Conservation (phyloP, 2,113 vertebrate genomes). For the Condylura cristata region DNA sequence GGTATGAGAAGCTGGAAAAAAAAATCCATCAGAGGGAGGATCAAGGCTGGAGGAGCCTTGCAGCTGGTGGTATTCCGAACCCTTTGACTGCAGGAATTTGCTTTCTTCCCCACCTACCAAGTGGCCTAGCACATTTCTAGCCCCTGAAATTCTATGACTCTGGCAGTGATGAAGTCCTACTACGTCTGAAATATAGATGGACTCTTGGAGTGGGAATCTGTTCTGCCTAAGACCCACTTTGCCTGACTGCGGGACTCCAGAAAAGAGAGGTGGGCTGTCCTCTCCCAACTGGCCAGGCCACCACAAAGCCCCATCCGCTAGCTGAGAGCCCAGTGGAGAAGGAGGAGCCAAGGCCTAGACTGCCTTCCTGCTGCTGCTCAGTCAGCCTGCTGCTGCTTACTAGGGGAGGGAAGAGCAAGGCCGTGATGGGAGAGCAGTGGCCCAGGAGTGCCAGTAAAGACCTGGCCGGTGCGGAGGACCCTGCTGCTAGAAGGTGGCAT, state of each 20-base stretch:
- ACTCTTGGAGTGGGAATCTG: background rate
- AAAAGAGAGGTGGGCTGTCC: background rate
- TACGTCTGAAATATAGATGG: background rate
- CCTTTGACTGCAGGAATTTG: background rate
- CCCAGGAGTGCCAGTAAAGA: background rate
- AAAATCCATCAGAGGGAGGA: background rate
- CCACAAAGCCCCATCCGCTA: background rate
- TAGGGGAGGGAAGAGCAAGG: background rate
- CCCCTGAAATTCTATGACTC: background rate
- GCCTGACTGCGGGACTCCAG: background rate
- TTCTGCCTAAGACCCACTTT: background rate
- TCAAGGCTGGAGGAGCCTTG: background rate
- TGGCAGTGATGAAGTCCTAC: background rate
- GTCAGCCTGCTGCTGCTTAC: background rate
- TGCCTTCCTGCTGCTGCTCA: background rate
- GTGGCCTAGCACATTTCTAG: background rate
- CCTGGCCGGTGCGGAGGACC: background rate
- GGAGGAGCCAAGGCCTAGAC: background rate
- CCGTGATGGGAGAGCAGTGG: background rate
- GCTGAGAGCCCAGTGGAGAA: background rate
- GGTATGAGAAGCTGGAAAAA: background rate
- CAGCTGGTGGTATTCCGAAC: background rate
- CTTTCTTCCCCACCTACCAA: background rate
- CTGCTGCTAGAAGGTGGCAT: background rate
- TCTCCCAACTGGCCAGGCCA: background rate